phyloP scores from a whole-genome alignment of 2,888 invertebrate species.

The Xylophagus ater region DNA sequence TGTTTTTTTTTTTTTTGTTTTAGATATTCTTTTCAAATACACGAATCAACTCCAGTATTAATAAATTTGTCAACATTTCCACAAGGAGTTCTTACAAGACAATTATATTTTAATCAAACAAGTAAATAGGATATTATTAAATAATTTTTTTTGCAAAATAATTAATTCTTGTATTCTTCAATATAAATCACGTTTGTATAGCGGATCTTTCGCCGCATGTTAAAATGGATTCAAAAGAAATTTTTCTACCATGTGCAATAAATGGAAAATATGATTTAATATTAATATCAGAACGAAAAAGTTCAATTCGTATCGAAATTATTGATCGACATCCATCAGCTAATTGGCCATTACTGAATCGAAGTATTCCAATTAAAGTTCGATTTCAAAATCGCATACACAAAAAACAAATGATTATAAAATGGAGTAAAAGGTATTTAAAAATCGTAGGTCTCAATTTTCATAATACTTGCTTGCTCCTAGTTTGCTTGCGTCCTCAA shows the following conservation, averaged over 20 bases:
- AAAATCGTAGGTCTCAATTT: no score
- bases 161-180: background rate
- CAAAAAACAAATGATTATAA: constrained; percentile 37
- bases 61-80: constrained; percentile 29
- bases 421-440: constrained; percentile 34
- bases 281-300: constrained; percentile 26
- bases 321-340: constrained; percentile 32
- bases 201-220: constrained; percentile 30
- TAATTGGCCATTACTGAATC: constrained; percentile 35
- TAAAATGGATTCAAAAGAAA: constrained; percentile 24
- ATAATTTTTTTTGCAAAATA: background rate
- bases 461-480: no score
- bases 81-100: constrained; percentile 31
- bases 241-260: constrained; percentile 35
- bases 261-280: constrained; percentile 36
- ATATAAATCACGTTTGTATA: constrained; percentile 17
- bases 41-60: constrained; percentile 32
- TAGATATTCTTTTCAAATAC: constrained; percentile 34
- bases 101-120: constrained; percentile 37
- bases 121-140: constrained; percentile 24
- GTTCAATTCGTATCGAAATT: constrained; percentile 32
- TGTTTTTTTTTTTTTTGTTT: constrained; percentile 15
- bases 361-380: constrained; percentile 32
- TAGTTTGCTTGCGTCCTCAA: no score
- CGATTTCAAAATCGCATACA: constrained; percentile 37